These are phyloP conservation scores for Labia minor DNA, from an alignment of 2,888 invertebrate genomes.

Conservation along the genomic window DNA sequence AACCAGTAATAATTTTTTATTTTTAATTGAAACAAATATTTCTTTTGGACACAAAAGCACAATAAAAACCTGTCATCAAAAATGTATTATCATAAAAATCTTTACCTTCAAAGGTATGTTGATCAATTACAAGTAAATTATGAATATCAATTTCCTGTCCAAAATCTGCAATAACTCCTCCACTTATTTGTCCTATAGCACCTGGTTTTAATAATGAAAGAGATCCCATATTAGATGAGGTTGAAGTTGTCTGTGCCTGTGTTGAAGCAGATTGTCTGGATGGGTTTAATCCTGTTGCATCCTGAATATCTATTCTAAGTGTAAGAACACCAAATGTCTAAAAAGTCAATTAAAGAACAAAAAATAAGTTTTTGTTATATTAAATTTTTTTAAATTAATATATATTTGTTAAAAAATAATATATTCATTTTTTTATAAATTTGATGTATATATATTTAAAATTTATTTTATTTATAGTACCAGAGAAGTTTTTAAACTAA, in stretches of 20 bases:
- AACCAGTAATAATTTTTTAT: too few relatives aligned
- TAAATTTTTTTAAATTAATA: too few relatives aligned
- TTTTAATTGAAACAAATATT: too few relatives aligned
- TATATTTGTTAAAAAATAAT: too few relatives aligned
- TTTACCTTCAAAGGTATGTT: constrained; percentile 86
- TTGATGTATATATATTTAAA: too few relatives aligned
- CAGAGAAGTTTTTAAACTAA: too few relatives aligned
- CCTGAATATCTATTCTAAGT: constrained; percentile 77
- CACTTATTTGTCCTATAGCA: constrained; percentile 28
- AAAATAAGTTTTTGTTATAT: too few relatives aligned
- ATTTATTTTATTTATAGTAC: too few relatives aligned
- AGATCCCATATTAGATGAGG: constrained; percentile 41
- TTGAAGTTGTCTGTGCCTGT: constrained; percentile 50
- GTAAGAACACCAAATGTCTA: constrained; percentile 90
- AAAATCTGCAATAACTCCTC: constrained; percentile 37
- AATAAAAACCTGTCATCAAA: too few relatives aligned
- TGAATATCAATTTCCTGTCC: constrained; percentile 85
- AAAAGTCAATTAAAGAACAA: constrained; percentile 26
- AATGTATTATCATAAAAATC: too few relatives aligned
- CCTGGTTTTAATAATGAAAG: constrained; percentile 32
- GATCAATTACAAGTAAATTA: constrained; percentile 83
- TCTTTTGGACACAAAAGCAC: too few relatives aligned
- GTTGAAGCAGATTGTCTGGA: constrained; percentile 66
- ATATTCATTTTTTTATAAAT: too few relatives aligned
- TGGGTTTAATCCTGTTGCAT: constrained; percentile 57